A percentile compares a stretch with the other conserved stretches of the same genome.
These are phyloP conservation scores for Abramis brama DNA, from an alignment of 2,113 vertebrate species.

Conservation along the genomic window DNA sequence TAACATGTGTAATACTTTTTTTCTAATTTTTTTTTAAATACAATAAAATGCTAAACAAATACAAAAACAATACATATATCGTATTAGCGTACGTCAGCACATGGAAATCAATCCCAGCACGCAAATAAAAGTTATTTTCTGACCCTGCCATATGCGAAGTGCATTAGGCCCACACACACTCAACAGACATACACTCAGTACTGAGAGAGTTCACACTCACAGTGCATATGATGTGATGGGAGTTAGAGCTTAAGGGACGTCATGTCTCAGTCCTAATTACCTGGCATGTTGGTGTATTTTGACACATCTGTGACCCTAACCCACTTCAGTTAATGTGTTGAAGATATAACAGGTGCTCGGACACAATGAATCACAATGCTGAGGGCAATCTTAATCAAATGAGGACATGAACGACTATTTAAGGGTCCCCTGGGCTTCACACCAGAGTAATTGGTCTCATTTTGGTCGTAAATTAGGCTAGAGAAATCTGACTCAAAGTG, in stretches of 20 bases:
- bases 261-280: constrained; percentile 54
- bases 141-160: background rate
- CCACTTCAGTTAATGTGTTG: constrained; percentile 17
- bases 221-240: constrained; percentile 25
- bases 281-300: constrained; percentile 35
- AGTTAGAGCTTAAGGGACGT: constrained; percentile 21
- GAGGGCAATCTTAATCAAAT: constrained; percentile 32
- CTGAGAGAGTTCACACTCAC: background rate
- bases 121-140: background rate
- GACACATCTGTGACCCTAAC: constrained; percentile 40
- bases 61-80: too few species aligned
- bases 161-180: background rate
- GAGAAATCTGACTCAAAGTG: constrained; percentile 4
- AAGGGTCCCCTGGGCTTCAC: background rate
- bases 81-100: too few species aligned
- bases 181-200: background rate
- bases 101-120: too few species aligned
- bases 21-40: too few species aligned
- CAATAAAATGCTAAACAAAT: too few species aligned
- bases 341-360: constrained; percentile 21
- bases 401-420: constrained; percentile 41
- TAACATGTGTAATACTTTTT: too few species aligned
- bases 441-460: constrained; percentile 15
- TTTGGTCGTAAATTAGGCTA: constrained; percentile 19
- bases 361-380: constrained; percentile 25